Evolutionary conservation across 2,888 invertebrate genomes (phyloP).

Genomic region (Gisinianus flammeolus): DNA sequence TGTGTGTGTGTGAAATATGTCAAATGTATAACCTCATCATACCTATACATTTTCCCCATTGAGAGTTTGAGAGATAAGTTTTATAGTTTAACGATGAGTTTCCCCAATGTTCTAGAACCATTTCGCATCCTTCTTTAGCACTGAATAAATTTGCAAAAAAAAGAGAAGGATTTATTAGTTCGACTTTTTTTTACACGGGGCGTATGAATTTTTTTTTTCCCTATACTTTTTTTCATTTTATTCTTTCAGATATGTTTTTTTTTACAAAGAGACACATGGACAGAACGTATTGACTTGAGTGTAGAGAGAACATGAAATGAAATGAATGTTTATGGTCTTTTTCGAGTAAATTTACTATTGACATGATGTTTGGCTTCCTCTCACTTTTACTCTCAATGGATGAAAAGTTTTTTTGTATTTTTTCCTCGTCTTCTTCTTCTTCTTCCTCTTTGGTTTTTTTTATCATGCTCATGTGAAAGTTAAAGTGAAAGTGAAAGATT

Average conservation of each 20-base stretch:
- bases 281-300: constrained; percentile 9
- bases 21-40: neutral
- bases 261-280: neutral
- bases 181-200: neutral
- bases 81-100: constrained; percentile 16
- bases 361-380: constrained; percentile 1
- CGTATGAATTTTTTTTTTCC: neutral
- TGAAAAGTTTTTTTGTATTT: no score
- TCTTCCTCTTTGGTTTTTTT: neutral
- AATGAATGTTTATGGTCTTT: neutral
- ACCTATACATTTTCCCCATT: neutral
- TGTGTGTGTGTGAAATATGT: no score
- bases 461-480: neutral
- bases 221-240: neutral
- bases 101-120: neutral
- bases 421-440: no score
- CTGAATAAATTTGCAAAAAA: constrained; percentile 20
- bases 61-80: neutral
- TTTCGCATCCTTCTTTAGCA: constrained; percentile 17
- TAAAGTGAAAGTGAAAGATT: neutral
- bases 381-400: neutral
- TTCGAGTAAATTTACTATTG: neutral
- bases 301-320: constrained; percentile 1
- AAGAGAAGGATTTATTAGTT: constrained; percentile 24
- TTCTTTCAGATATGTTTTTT: neutral